phyloP scores from a whole-genome alignment of 2,888 invertebrate genomes.

The Anoplius nigerrimus region DNA sequence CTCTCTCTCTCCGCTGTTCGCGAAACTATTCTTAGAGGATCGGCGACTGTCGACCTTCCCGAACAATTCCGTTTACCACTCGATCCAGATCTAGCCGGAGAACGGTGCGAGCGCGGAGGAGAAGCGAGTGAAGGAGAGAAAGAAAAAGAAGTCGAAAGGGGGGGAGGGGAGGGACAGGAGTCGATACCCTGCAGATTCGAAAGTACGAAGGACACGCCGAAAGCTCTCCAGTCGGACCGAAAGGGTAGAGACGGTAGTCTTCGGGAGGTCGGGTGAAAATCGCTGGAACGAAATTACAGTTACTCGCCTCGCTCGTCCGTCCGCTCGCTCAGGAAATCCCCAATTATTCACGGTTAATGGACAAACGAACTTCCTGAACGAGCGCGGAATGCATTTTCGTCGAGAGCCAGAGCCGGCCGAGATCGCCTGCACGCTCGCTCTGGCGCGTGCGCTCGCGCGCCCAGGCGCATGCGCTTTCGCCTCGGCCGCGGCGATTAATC shows the following conservation, averaged over 20 bases:
- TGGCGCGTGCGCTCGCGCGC: neutral
- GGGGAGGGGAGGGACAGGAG: no score
- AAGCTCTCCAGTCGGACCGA: no score
- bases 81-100: neutral
- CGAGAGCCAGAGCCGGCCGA: neutral
- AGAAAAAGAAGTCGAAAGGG: no score
- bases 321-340: neutral
- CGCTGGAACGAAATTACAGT: no score
- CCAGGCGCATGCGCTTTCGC: constrained; percentile 16
- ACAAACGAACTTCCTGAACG: constrained; percentile 1
- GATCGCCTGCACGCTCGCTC: neutral
- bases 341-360: constrained; percentile 2
- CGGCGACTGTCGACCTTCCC: constrained; percentile 13
- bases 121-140: no score
- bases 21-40: constrained; percentile 28
- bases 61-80: constrained; percentile 13
- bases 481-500: neutral
- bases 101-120: no score
- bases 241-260: no score
- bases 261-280: no score
- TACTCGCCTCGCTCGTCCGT: no score
- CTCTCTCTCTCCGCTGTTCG: constrained; percentile 3
- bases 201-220: no score
- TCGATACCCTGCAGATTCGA: no score
- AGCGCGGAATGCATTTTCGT: no score